Percentiles rank a stretch among this genome's conserved stretches.
phyloP scores from a whole-genome alignment of 1,140 invertebrate species.

The Drosophila aff. region DNA sequence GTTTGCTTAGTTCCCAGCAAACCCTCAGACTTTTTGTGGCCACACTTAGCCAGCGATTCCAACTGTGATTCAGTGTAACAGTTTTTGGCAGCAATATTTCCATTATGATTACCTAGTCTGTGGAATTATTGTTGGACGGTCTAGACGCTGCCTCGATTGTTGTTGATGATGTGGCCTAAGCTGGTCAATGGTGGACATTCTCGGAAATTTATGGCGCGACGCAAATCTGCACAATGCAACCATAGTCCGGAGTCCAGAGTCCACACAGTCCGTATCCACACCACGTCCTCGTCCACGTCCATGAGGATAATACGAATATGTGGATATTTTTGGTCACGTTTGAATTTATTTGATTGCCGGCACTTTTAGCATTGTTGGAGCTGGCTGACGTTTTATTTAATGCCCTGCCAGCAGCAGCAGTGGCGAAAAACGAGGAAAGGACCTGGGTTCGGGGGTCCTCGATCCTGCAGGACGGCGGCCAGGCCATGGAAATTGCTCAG shows the following conservation, averaged over 20 bases:
- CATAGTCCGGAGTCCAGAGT: conserved; percentile 23
- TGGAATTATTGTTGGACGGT: conserved; percentile 47
- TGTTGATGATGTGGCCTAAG: conserved; percentile 72
- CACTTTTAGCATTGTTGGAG: conserved; percentile 82
- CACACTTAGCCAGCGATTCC: conserved; percentile 19
- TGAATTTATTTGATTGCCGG: conserved; percentile 83
- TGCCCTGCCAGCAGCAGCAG: conserved; percentile 72
- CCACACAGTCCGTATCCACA: neutral
- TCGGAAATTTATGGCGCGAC: conserved; percentile 71
- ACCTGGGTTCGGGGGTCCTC: neutral
- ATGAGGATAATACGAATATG: conserved; percentile 74
- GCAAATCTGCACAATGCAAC: conserved; percentile 76
- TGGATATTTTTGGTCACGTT: conserved; percentile 84
- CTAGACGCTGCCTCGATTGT: conserved; percentile 53
- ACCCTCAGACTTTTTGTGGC: conserved; percentile 24
- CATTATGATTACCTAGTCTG: conserved; percentile 61
- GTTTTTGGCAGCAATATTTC: conserved; percentile 52
- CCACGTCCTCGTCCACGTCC: conserved; percentile 4
- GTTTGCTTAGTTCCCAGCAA: neutral
- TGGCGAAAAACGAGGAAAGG: conserved; percentile 36
- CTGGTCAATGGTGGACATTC: conserved; percentile 41
- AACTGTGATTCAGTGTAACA: conserved; percentile 36
- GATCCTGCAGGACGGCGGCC: conserved; percentile 12
- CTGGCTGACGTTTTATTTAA: conserved; percentile 79
- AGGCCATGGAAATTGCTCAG: conserved; percentile 77